phyloP scores from a whole-genome alignment of 2,113 vertebrate genomes.

The Melanostigma gelatinosum region DNA sequence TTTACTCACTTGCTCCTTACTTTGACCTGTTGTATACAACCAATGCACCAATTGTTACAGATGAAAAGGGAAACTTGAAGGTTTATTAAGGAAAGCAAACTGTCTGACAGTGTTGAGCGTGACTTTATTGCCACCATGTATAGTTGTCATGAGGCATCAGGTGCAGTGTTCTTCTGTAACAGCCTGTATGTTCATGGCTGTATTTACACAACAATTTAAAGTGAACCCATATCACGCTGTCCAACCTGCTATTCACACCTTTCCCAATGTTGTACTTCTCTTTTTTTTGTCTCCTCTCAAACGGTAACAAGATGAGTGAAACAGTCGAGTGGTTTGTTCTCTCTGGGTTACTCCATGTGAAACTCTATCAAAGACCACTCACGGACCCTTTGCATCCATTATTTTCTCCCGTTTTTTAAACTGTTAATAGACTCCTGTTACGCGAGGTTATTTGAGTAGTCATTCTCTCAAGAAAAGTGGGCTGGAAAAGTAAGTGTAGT shows the following conservation, averaged over 20 bases:
- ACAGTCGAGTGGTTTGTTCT: background rate
- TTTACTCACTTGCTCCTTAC: background rate
- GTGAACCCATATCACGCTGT: background rate
- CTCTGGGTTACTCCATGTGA: background rate
- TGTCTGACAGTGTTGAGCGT: too few relatives aligned
- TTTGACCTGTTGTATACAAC: background rate
- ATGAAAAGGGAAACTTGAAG: background rate
- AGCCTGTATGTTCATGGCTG: background rate
- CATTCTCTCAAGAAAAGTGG: background rate
- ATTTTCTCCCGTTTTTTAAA: background rate
- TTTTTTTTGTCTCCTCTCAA: background rate
- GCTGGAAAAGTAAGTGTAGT: background rate
- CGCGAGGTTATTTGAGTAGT: background rate
- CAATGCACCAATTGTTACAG: too few relatives aligned
- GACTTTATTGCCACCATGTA: background rate
- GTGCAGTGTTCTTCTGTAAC: background rate
- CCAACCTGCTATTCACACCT: background rate
- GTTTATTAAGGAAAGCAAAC: background rate
- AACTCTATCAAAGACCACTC: background rate
- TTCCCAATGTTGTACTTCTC: background rate
- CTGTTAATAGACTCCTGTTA: background rate
- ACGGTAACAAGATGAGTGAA: background rate
- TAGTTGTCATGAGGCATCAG: background rate
- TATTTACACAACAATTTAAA: background rate
- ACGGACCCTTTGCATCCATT: background rate